Percentiles rank a stretch among this genome's conserved stretches.
Conservation (phyloP, 2,113 vertebrate genomes). For the Alethe diademata region DNA sequence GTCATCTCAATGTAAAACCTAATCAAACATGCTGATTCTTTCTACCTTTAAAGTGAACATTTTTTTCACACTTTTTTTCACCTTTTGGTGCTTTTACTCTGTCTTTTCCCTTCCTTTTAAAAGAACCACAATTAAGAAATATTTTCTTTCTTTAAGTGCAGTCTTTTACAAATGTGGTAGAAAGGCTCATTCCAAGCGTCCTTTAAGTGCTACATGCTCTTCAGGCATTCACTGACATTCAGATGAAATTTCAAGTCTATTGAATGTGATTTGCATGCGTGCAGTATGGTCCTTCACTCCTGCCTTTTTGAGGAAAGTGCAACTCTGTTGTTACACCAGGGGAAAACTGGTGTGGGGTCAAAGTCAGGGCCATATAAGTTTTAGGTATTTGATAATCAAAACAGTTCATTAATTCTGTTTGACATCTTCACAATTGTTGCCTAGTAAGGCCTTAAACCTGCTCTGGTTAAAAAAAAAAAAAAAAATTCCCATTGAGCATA, state of each 20-base stretch:
- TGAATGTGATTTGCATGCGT: slow-evolving; percentile 58
- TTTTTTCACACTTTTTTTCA: background rate
- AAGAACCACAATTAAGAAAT: slow-evolving; percentile 7
- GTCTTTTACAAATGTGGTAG: slow-evolving; percentile 22
- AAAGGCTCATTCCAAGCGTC: slow-evolving; percentile 36
- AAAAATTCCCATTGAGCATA: slow-evolving; percentile 43
- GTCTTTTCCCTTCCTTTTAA: background rate
- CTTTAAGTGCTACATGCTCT: slow-evolving; percentile 41
- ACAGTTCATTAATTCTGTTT: slow-evolving; percentile 16
- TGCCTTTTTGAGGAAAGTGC: slow-evolving; percentile 41
- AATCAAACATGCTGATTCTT: background rate
- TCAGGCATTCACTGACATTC: slow-evolving; percentile 30
- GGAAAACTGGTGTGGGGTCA: slow-evolving; percentile 48
- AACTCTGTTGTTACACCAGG: slow-evolving; percentile 48
- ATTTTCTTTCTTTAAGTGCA: background rate
- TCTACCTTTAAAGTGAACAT: background rate
- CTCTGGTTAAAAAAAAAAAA: slow-evolving; percentile 18
- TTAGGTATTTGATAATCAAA: slow-evolving; percentile 43
- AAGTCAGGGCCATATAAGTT: slow-evolving; percentile 51
- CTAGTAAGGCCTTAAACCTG: slow-evolving; percentile 64
- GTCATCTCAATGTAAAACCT: background rate
- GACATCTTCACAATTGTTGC: slow-evolving; percentile 40
- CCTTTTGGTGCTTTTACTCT: background rate
- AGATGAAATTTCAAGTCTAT: slow-evolving; percentile 28
- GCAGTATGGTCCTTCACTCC: slow-evolving; percentile 44